Percentiles rank a stretch among this genome's conserved stretches.
These are phyloP conservation scores for Cydia splendana DNA, from an alignment of 1,140 invertebrate genomes.

Conservation along the genomic window DNA sequence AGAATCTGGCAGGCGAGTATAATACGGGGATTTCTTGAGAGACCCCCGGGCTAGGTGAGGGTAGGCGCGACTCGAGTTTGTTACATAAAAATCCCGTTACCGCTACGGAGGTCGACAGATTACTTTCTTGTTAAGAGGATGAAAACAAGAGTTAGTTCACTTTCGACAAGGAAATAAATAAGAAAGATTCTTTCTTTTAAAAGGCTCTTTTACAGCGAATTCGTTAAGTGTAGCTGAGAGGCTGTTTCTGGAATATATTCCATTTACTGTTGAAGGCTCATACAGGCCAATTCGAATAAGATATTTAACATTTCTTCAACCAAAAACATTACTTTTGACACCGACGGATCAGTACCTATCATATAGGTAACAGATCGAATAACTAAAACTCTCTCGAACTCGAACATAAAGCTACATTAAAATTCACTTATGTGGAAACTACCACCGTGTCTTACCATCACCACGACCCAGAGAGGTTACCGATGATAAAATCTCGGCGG, in stretches of 20 bases:
- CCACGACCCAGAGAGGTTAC: too few species aligned
- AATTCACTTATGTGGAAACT: too few species aligned
- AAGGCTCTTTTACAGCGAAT: conserved; percentile 38
- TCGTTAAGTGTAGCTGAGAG: conserved; percentile 2
- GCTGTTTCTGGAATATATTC: background rate
- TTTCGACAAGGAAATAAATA: conserved; percentile 68
- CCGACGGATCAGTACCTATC: too few species aligned
- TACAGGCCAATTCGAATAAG: too few species aligned
- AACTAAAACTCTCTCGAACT: too few species aligned
- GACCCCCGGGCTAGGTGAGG: conserved; percentile 72
- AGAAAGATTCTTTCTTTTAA: conserved; percentile 50
- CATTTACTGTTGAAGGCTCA: background rate
- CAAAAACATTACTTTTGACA: too few species aligned
- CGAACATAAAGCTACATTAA: too few species aligned
- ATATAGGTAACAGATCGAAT: too few species aligned
- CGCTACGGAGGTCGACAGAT: conserved; percentile 72
- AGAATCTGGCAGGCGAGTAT: conserved; percentile 57
- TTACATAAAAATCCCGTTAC: conserved; percentile 79
- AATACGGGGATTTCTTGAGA: conserved; percentile 70
- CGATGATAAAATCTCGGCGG: too few species aligned
- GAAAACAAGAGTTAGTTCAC: conserved; percentile 71
- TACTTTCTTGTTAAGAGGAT: conserved; percentile 78
- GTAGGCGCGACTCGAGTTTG: conserved; percentile 74
- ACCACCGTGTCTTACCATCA: too few species aligned
- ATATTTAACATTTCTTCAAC: too few species aligned